Conservation (phyloP, 2,113 vertebrate species). For the Oriolus oriolus region DNA sequence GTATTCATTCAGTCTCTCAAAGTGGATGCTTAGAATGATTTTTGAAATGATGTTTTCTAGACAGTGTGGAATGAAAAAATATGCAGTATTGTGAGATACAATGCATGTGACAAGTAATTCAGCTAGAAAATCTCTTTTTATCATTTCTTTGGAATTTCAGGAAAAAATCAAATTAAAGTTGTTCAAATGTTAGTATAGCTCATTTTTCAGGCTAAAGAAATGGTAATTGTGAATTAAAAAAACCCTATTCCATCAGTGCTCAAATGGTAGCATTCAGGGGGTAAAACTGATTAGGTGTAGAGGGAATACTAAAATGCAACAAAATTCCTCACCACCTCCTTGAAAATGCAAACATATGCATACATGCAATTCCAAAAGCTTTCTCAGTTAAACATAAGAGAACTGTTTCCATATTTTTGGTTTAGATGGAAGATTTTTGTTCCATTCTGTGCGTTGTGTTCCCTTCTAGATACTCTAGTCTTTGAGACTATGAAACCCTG, state of each 20-base stretch:
- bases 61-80: background rate
- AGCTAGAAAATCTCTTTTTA: background rate
- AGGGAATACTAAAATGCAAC: background rate
- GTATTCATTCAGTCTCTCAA: background rate
- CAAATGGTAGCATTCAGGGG: background rate
- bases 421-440: background rate
- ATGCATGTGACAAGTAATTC: background rate
- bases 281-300: background rate
- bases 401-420: background rate
- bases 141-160: background rate
- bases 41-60: background rate
- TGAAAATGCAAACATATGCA: background rate
- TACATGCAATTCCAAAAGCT: background rate
- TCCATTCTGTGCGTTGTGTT: background rate
- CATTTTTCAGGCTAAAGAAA: background rate
- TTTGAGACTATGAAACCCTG: background rate
- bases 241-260: background rate
- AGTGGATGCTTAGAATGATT: background rate
- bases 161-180: background rate
- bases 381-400: background rate
- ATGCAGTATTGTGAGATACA: background rate
- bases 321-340: background rate
- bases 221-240: background rate
- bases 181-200: background rate
- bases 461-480: background rate